phyloP scores from a whole-genome alignment of 2,113 vertebrate genomes.

The Rhinoderma darwinii region DNA sequence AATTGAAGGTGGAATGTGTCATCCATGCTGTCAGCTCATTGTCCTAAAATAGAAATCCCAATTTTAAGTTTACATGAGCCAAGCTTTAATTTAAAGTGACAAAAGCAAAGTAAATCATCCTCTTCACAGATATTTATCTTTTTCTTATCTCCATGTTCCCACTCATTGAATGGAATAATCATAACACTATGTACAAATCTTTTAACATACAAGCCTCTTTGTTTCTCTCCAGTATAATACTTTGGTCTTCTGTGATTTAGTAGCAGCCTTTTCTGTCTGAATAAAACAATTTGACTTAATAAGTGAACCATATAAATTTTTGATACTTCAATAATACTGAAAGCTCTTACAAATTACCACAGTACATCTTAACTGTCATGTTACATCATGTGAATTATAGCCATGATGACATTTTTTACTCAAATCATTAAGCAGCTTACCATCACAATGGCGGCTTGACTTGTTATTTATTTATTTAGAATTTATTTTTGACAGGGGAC shows the following conservation, averaged over 20 bases:
- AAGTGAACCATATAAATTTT: constrained; percentile 80
- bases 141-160: constrained; percentile 59
- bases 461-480: constrained; percentile 49
- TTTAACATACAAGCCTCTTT: constrained; percentile 67
- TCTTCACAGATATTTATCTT: constrained; percentile 29
- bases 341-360: constrained; percentile 75
- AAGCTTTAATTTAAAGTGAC: background rate
- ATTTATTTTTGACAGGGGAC: constrained; percentile 40
- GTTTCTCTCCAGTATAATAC: constrained; percentile 66
- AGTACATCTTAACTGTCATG: constrained; percentile 80
- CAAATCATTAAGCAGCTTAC: constrained; percentile 73
- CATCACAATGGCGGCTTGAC: constrained; percentile 68
- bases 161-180: constrained; percentile 66
- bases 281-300: constrained; percentile 80
- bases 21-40: background rate
- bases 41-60: constrained; percentile 3
- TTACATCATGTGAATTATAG: constrained; percentile 77
- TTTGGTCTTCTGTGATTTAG: constrained; percentile 70
- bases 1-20: background rate
- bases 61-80: background rate
- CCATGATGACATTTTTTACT: constrained; percentile 72
- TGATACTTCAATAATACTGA: constrained; percentile 77
- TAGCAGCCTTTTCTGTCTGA: constrained; percentile 72
- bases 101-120: constrained; percentile 8
- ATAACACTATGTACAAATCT: constrained; percentile 68